phyloP scores from a whole-genome alignment of 1,140 invertebrate genomes.

The Zaprionus kolodkinae region DNA sequence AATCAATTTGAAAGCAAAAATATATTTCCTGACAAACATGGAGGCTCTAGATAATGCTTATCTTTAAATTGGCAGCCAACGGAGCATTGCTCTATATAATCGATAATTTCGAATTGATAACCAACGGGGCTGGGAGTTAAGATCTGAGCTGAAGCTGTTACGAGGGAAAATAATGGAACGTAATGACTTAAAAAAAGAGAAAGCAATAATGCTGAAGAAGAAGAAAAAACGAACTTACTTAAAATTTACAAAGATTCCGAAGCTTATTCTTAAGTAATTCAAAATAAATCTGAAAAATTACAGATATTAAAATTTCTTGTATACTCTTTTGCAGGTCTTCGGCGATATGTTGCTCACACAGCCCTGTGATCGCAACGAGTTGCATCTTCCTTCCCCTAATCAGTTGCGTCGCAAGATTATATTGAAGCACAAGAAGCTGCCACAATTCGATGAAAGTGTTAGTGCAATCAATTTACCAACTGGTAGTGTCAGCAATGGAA shows the following conservation, averaged over 20 bases:
- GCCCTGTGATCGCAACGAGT: conserved; percentile 93
- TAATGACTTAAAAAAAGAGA: background rate
- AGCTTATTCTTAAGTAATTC: background rate
- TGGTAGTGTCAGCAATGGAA: conserved; percentile 44
- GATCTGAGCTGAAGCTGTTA: background rate
- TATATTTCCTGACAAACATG: conserved; percentile 7
- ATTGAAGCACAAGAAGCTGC: conserved; percentile 97
- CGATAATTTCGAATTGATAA: conserved; percentile 10
- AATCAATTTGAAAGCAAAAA: background rate
- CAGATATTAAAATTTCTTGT: background rate
- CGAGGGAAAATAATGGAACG: background rate
- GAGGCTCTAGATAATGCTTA: conserved; percentile 11
- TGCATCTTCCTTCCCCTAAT: conserved; percentile 93
- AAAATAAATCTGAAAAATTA: background rate
- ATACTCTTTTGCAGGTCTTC: conserved; percentile 87
- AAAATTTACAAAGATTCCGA: background rate
- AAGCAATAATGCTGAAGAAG: background rate
- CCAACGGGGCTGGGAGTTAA: background rate
- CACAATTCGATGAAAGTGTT: conserved; percentile 89
- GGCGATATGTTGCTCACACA: conserved; percentile 93
- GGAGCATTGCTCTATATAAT: conserved; percentile 2
- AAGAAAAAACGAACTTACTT: background rate
- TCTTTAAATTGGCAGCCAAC: background rate
- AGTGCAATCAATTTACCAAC: conserved; percentile 27
- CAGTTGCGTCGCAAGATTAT: conserved; percentile 91